Evolutionary conservation across 2,888 invertebrate genomes (phyloP).

Genomic region (Blomia tropicalis): DNA sequence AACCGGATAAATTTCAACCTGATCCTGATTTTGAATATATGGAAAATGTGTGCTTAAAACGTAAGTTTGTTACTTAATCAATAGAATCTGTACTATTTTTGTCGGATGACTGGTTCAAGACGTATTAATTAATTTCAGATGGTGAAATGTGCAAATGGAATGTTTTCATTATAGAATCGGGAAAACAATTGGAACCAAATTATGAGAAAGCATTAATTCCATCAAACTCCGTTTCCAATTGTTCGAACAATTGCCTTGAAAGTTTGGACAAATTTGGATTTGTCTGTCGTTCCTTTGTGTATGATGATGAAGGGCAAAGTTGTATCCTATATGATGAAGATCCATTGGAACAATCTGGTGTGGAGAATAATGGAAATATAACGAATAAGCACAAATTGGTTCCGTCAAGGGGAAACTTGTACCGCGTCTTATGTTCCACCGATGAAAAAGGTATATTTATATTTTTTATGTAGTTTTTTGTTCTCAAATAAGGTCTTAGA

Average conservation of each 20-base stretch:
- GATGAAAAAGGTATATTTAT: conserved; percentile 29
- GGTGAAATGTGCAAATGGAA: conserved; percentile 28
- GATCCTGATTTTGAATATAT: conserved; percentile 74
- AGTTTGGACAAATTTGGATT: conserved; percentile 30
- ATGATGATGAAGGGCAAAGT: conserved; percentile 66
- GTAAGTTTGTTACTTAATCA: conserved; percentile 40
- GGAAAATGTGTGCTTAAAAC: conserved; percentile 74
- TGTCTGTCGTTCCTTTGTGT: conserved; percentile 51
- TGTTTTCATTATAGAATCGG: conserved; percentile 30
- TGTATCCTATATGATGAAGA: conserved; percentile 72
- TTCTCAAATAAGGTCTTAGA: conserved; percentile 5
- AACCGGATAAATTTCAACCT: conserved; percentile 64
- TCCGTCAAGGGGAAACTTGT: conserved; percentile 29
- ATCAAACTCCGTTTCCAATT: conserved; percentile 29
- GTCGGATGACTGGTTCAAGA: conserved; percentile 1
- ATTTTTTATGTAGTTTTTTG: not conserved
- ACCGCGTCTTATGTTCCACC: conserved; percentile 30
- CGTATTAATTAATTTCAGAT: conserved; percentile 1
- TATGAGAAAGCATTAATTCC: conserved; percentile 29
- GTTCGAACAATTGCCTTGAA: conserved; percentile 29
- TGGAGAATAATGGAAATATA: conserved; percentile 48
- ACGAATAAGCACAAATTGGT: not conserved
- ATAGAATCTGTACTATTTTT: not conserved
- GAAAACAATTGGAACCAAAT: conserved; percentile 30
- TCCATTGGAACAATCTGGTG: conserved; percentile 40